These are phyloP conservation scores for Rhinoraja longicauda DNA, from an alignment of 2,797 vertebrate genomes.

Conservation along the genomic window DNA sequence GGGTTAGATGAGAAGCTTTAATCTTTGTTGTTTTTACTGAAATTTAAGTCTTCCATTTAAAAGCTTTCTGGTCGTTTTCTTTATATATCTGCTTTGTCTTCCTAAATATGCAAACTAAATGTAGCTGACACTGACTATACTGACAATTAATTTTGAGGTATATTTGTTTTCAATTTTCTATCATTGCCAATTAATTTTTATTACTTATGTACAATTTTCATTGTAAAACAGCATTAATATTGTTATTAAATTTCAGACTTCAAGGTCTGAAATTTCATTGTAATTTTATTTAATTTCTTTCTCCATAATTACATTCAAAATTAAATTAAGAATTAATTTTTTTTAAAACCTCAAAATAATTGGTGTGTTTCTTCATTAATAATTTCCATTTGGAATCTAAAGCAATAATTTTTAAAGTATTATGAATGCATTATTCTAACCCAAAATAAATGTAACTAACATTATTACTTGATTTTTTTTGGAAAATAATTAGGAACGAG, in stretches of 20 bases:
- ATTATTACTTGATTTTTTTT: not conserved
- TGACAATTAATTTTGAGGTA: not conserved
- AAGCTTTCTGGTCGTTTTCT: not conserved
- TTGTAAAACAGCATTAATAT: slow-evolving; percentile 1
- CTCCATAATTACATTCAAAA: not conserved
- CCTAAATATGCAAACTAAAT: not conserved
- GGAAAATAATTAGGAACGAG: not conserved
- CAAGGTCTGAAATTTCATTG: not conserved
- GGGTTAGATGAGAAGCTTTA: slow-evolving; percentile 31
- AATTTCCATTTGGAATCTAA: not conserved
- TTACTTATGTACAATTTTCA: not conserved
- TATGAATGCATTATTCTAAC: not conserved
- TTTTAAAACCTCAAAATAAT: not conserved
- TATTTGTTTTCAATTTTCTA: not conserved
- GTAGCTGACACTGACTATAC: not conserved
- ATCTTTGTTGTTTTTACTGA: slow-evolving; percentile 22
- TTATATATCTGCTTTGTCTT: not conserved
- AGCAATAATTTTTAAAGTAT: not conserved
- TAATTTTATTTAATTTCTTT: slow-evolving; percentile 6
- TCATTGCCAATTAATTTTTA: not conserved
- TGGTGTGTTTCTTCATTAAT: not conserved
- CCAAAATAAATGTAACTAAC: not conserved
- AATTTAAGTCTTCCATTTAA: slow-evolving; percentile 25
- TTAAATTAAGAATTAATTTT: not conserved
- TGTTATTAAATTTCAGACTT: not conserved